Base-by-base conservation (phyloP, 2,888 invertebrate genomes). In the Leptodirus hochenwartii region DNA sequence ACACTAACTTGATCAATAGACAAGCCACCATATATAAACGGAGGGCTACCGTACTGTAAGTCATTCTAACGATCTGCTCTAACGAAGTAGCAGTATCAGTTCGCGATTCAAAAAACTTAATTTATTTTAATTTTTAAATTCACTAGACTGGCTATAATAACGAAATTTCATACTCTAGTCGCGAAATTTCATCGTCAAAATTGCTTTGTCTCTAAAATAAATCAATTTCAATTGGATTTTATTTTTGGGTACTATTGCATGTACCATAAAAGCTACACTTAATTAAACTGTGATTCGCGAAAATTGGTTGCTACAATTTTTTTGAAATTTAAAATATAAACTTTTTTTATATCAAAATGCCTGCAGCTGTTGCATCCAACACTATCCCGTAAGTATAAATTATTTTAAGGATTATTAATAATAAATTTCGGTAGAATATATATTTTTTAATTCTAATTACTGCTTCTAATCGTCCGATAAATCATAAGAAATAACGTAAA, bases 131-230 rank as follows among this genome's bases (percentile, higher is more conserved):
- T 27, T 9, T 10, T 5, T 8, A 22, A 29, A 31, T 31, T 29
- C 24, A 25, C 33, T 33, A 25, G 25, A 25, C 29, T 33, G 28
- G 28, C 29, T 20, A 29, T 25, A 13, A 17, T 20, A 26, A 25
- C 30, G 26, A 11, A 33, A 26, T 4, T 20, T 12, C n/a, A 16
- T 48, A 49, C 47, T 58, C 54, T 56, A 49, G 57, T 57, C 53
- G 62, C 65, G 46, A 66, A 47, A 58, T 65, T 56, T 55, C 60
- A 47, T 42, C 62, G 42, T 58, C 59, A 48, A 56, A 64, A 47
- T 59, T 66, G 54, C 59, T 64, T 59, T 56, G 62, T 62, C 30
- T 51, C 51, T 2, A 49, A 53, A 35, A 46, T 38, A 27, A 47
- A 49, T 39, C 48, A 45, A 43, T 46, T 51, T 34, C 46, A 54